Base-by-base conservation (phyloP, 2,888 invertebrate species). In the Diaphora mendica region DNA sequence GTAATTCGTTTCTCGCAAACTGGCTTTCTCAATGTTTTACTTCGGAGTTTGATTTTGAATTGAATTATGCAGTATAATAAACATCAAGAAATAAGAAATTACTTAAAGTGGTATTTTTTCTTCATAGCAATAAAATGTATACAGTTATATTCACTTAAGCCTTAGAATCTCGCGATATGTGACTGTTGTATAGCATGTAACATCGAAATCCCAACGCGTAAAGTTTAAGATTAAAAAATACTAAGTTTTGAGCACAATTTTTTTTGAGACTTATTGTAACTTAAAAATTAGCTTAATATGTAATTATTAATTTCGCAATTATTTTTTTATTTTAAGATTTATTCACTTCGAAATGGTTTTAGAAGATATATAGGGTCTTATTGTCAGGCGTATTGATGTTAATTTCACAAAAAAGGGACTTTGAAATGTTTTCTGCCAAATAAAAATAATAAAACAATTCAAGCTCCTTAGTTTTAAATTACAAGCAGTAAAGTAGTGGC, bases 121-220 rank as follows among this genome's bases (percentile, higher is more conserved):
- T 75, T 80, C 73, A 75, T 74, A 71, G 59, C 75, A 77, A 76
- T 65, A 51, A 69, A 73, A 76, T 55, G 68, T 73, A 75, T 72
- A 74, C 62, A 55, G 68, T 73, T 69, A 67, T 71, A 69, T 76
- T 73, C 65, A 68, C 73, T 65, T 78, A 74, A 77, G 65, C 44
- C 42, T 71, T 79, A 76, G 86, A 85, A 86, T 85, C 86, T 85
- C 85, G 79, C 74, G 64, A 35, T 62, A 71, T 42, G 66, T 42
- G 44, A 64, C 42, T 33, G 51, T 74, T 71, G 20, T 65, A 44
- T 74, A 75, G 72, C 65, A 75, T 79, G 76, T 82, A 83, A 84
- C 87, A 87, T 83, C 87, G 87, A 84, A 87, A 84, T 79, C 85
- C 86, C 86, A 87, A 85, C 86, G 86, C 79, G 80, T 82, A 81